Percentiles rank a stretch among this genome's conserved stretches.
phyloP scores from a whole-genome alignment of 2,113 vertebrate genomes.

The Ptyas mucosa region DNA sequence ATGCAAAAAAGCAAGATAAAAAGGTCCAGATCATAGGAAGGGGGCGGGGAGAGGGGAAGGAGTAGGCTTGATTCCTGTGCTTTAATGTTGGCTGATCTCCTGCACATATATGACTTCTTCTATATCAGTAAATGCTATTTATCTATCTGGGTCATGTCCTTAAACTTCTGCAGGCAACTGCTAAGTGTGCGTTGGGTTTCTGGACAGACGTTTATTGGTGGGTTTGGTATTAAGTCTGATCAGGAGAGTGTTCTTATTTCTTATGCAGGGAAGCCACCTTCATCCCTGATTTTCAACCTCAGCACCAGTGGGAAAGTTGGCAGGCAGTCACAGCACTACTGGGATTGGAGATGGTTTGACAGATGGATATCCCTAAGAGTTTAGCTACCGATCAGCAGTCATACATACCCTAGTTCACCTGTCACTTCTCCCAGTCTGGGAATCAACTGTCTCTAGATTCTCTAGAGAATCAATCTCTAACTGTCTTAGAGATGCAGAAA shows the following conservation, averaged over 20 bases:
- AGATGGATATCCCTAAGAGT: background rate
- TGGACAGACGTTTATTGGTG: background rate
- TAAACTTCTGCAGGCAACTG: background rate
- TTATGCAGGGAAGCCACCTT: background rate
- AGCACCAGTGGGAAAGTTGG: background rate
- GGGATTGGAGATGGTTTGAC: background rate
- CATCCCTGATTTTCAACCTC: background rate
- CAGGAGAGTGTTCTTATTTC: background rate
- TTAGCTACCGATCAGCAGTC: background rate
- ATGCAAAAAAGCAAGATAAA: background rate
- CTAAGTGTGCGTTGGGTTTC: background rate
- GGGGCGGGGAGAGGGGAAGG: no score
- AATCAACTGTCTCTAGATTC: background rate
- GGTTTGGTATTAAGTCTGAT: background rate
- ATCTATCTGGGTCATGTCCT: background rate
- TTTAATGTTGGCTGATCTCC: background rate
- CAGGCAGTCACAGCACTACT: background rate
- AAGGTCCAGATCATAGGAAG: background rate
- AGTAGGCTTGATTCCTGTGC: background rate
- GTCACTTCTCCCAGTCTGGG: background rate
- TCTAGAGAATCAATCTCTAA: no score
- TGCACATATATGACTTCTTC: background rate
- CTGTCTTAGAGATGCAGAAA: background rate
- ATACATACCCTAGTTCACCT: background rate
- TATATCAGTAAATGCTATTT: background rate